Base-by-base conservation (phyloP, 2,888 invertebrate species). In the Cephalotes varians region DNA sequence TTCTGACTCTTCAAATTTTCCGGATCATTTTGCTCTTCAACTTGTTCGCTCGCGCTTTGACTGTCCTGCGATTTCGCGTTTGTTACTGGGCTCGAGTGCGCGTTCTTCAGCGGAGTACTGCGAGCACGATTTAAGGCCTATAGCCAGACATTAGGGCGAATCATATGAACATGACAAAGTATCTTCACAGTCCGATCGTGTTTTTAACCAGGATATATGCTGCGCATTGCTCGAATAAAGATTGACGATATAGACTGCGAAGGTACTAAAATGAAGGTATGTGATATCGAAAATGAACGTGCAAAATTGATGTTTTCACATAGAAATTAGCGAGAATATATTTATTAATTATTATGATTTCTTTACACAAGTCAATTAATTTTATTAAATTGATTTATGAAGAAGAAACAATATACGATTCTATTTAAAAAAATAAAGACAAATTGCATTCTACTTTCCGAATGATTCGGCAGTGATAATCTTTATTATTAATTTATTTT, bases 91-190 rank as follows among this genome's bases (percentile, higher is more conserved):
- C 88, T 92, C 90, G 93, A 92, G 86, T 91, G 92, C 87, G 91
- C 90, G 90, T 93, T 93, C 92, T 92, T 93, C 92, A 93, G 89
- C 88, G 93, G 92, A 87, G 92, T 94, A 94, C 94, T 94, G 93
- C 91, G 92, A 93, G 92, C 93, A 94, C 91, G 93, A 94, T 93
- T 94, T 94, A 94, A 94, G 94, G 94, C 94, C 94, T 94, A 93
- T 94, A 94, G 94, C 94, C 94, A 93, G 92, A 94, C 91, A 94
- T 94, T 94, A 94, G 93, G 94, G 92, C 92, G 93, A 93, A 92
- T 93, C 90, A 92, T 91, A 94, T 94, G 94, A 93, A 91, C 92
- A 91, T 94, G 94, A 94, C 90, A 84, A 88, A 91, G 93, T 92
- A 94, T 93, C 93, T 89, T 93, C 92, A 94, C 93, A 92, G 93